Evolutionary conservation across 2,113 vertebrate species (phyloP).

Genomic region (Sula dactylatra): DNA sequence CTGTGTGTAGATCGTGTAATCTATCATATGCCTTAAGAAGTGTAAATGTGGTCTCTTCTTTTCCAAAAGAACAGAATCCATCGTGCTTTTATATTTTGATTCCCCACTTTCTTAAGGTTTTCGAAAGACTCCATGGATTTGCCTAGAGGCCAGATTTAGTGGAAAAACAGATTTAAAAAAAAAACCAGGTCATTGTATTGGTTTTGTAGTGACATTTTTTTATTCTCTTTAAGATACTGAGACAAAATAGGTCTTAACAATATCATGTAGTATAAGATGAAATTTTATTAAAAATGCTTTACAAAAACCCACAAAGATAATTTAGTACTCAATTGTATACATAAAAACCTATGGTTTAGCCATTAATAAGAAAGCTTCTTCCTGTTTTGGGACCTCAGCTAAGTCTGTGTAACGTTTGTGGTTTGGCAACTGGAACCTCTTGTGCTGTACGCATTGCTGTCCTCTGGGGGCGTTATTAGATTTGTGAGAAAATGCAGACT

Average conservation of each 20-base stretch:
- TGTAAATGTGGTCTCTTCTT: neutral
- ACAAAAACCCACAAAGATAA: neutral
- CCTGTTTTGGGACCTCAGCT: neutral
- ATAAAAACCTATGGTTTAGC: neutral
- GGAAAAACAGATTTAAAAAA: neutral
- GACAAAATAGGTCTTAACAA: neutral
- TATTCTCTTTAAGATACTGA: neutral
- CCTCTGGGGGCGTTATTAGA: neutral
- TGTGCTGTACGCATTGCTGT: neutral
- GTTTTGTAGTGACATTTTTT: neutral
- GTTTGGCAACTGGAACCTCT: neutral
- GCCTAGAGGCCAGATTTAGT: neutral
- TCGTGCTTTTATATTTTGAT: neutral
- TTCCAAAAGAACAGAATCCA: neutral
- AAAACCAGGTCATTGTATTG: neutral
- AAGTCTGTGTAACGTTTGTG: neutral
- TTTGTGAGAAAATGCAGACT: neutral
- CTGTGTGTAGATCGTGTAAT: neutral
- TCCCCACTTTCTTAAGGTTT: neutral
- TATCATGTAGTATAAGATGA: neutral
- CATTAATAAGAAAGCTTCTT: neutral
- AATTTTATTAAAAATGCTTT: neutral
- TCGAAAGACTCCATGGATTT: neutral
- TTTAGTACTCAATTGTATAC: neutral
- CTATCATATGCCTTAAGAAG: neutral